Evolutionary conservation across 2,113 vertebrate genomes (phyloP), one percentile per base, ranked within the genome.

Genomic region (Brienomyrus brachyistius): DNA sequence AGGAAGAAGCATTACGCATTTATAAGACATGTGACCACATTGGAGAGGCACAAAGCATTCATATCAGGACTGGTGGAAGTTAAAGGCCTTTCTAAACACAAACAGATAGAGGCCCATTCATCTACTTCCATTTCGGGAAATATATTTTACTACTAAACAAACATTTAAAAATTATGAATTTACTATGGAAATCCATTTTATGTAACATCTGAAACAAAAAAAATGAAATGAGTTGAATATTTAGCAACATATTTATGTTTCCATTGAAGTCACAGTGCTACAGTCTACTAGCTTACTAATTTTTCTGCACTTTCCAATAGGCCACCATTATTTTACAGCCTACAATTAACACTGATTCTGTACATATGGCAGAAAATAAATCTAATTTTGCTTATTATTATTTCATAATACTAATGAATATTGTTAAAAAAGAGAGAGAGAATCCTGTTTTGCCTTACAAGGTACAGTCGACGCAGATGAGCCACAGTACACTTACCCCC

Each of bases 401-500:
- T 13, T 52, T 11, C 13, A 15, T 52, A 15, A 52, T 52, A 13
- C 10, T 52, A 52, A 52, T 52, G 15, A 52, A 11, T 3, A 10
- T 2, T 11, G 11, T 15, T 1, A 50, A 50, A 50, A 50, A 11
- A 9, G 10, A 11, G 40, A 40, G 40, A 40, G 40, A 40, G 40
- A 40, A 50, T 50, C 9, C 51, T 52, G 51, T 52, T 52, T 52
- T 15, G 23, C 59, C n/a, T 66, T 11, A n/a, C 23, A 27, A 66
- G 23, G n/a, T 66, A 66, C 9, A 66, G 59, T 66, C 23, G 9
- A 3, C 59, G 8, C 59, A 19, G 40, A 88, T 52, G 5, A 19
- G 35, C 31, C 23, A 35, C 77, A 43, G 40, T 35, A 3, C 19
- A 51, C 88, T 86, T 87, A 92, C 91, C 91, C 43, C 90, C 47